Evolutionary conservation across 1,140 invertebrate species (phyloP).

Genomic region (Bombus sylvicola): DNA sequence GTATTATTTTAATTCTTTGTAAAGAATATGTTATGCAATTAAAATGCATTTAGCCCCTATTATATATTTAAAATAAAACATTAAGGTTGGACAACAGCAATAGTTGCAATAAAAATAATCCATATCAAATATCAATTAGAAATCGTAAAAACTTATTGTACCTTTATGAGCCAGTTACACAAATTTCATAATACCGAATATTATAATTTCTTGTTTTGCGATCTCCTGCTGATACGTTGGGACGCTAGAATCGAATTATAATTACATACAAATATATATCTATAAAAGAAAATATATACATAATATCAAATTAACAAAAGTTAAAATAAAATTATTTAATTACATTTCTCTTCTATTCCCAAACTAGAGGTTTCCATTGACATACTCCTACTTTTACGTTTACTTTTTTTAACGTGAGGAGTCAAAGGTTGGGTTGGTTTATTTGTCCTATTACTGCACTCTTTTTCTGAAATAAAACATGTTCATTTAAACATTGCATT

Average conservation of each 20-base stretch:
- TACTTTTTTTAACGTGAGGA: constrained; percentile 52
- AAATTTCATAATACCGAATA: not conserved
- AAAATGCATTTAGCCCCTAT: not conserved
- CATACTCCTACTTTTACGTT: constrained; percentile 23
- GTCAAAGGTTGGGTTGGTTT: constrained; percentile 61
- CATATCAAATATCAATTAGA: not conserved
- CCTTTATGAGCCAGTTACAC: not conserved
- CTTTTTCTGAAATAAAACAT: constrained; percentile 55
- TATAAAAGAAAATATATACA: not conserved
- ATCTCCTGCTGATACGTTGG: constrained; percentile 25
- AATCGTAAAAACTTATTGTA: not conserved
- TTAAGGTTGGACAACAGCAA: no score
- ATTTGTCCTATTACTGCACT: constrained; percentile 43
- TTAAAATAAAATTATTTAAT: constrained; percentile 19
- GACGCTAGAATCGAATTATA: constrained; percentile 51
- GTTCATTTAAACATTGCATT: not conserved
- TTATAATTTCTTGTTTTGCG: not conserved
- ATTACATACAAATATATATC: not conserved
- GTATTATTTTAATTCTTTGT: not conserved
- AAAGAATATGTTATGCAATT: not conserved
- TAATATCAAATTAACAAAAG: not conserved
- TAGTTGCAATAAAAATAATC: not conserved
- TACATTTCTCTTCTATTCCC: constrained; percentile 37
- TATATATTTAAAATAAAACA: not conserved
- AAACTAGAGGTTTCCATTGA: constrained; percentile 36